Conservation (phyloP, 2,113 vertebrate genomes). For the Hemicordylus capensis region DNA sequence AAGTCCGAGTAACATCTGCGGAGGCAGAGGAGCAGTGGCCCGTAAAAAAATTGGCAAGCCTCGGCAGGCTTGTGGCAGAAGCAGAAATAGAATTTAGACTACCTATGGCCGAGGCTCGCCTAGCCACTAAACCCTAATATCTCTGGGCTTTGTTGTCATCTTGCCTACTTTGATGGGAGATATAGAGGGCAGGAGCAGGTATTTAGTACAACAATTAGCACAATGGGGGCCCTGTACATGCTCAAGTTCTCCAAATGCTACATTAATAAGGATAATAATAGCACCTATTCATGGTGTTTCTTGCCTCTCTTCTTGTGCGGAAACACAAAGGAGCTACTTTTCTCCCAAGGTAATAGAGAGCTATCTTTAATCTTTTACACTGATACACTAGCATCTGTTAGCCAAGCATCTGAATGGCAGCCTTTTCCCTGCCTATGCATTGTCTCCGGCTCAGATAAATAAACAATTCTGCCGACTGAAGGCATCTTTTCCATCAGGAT, state of each 20-base stretch:
- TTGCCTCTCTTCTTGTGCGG: background rate
- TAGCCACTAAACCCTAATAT: background rate
- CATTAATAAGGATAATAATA: background rate
- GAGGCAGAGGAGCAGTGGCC: too few species aligned
- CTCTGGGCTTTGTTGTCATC: background rate
- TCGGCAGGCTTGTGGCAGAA: background rate
- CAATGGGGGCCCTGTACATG: background rate
- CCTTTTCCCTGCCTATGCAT: background rate
- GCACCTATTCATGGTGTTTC: background rate
- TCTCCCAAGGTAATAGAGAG: background rate
- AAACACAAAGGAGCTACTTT: background rate
- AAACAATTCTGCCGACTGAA: conserved; percentile 8
- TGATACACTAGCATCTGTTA: background rate
- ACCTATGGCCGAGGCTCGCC: background rate
- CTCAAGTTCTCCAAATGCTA: background rate
- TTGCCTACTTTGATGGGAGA: background rate
- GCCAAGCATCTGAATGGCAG: background rate
- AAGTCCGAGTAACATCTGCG: background rate
- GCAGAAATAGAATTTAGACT: background rate
- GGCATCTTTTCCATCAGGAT: conserved; percentile 2
- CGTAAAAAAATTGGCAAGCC: background rate
- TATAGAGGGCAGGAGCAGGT: accelerated
- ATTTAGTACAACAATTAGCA: background rate
- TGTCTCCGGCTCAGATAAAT: conserved; percentile 13
- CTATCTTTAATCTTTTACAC: background rate